Evolutionary conservation across 2,888 invertebrate genomes (phyloP).

Genomic region (Papilio elwesi): DNA sequence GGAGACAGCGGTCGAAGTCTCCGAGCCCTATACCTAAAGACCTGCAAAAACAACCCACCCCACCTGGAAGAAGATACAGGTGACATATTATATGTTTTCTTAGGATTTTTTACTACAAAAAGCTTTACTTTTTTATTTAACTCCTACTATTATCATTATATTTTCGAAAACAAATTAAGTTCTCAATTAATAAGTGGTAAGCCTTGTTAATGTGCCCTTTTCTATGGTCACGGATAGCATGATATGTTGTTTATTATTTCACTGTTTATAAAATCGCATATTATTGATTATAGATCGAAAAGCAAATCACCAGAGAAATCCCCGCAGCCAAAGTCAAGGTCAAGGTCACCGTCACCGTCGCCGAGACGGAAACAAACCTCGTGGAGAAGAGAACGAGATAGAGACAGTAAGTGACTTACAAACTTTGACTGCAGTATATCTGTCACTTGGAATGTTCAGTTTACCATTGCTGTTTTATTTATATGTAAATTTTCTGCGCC

Average conservation of each 20-base stretch:
- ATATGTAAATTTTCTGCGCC: too few relatives aligned
- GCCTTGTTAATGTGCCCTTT: too few relatives aligned
- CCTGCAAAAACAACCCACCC: slow-evolving; percentile 88
- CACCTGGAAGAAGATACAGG: slow-evolving; percentile 90
- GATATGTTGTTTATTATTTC: not conserved
- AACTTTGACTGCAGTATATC: too few relatives aligned
- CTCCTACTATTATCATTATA: not conserved
- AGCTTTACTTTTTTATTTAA: not conserved
- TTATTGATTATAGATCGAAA: slow-evolving; percentile 61
- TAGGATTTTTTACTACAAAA: not conserved
- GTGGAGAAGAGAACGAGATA: slow-evolving; percentile 72
- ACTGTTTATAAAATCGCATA: too few relatives aligned
- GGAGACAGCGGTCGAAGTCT: slow-evolving; percentile 88
- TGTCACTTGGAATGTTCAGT: too few relatives aligned
- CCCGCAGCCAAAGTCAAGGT: slow-evolving; percentile 80
- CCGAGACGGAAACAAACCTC: slow-evolving; percentile 63
- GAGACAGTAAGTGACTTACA: slow-evolving; percentile 50
- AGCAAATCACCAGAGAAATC: slow-evolving; percentile 79
- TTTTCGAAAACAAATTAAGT: not conserved
- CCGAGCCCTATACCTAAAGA: slow-evolving; percentile 92
- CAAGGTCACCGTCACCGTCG: slow-evolving; percentile 82
- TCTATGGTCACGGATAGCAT: too few relatives aligned
- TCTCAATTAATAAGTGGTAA: not conserved
- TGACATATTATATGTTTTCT: slow-evolving; percentile 45
- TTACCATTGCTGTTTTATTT: too few relatives aligned